Evolutionary conservation across 2,797 vertebrate genomes (phyloP).

Genomic region (Sparidentex hasta): DNA sequence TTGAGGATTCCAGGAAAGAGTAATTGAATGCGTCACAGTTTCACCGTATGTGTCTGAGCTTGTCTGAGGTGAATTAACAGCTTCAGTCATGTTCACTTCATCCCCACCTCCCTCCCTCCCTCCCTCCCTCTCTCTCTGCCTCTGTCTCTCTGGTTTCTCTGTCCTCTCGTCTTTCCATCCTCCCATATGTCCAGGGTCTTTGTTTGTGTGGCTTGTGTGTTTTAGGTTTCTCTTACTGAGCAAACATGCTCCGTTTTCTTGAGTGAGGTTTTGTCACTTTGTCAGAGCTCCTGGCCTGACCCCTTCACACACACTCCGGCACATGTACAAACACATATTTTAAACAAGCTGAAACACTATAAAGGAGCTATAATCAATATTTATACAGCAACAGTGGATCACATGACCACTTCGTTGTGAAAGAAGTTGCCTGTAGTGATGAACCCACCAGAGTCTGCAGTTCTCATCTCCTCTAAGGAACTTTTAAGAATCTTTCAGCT

Average conservation of each 20-base stretch:
- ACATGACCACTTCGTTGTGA: not conserved
- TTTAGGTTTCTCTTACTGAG: slow-evolving; percentile 67
- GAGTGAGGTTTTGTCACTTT: slow-evolving; percentile 67
- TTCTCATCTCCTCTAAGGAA: not conserved
- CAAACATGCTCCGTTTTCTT: slow-evolving; percentile 73
- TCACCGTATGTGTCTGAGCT: slow-evolving; percentile 81
- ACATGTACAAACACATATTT: slow-evolving; percentile 60
- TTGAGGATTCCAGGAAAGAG: slow-evolving; percentile 43
- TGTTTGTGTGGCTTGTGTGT: slow-evolving; percentile 65
- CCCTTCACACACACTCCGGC: slow-evolving; percentile 27
- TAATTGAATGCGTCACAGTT: slow-evolving; percentile 78
- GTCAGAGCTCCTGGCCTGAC: slow-evolving; percentile 57
- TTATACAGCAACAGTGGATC: not conserved
- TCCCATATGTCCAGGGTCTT: slow-evolving; percentile 36
- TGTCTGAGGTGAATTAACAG: slow-evolving; percentile 70
- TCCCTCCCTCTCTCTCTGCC: slow-evolving; percentile 18
- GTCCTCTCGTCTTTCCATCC: slow-evolving; percentile 8
- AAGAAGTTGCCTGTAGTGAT: not conserved
- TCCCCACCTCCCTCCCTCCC: slow-evolving; percentile 32
- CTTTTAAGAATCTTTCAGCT: slow-evolving; percentile 1
- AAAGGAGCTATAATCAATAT: slow-evolving; percentile 6
- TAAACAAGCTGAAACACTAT: slow-evolving; percentile 35
- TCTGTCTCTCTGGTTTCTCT: slow-evolving; percentile 22
- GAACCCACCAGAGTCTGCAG: not conserved
- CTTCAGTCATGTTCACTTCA: slow-evolving; percentile 36